A percentile compares a stretch with the other conserved stretches of the same genome.
Evolutionary conservation across 2,888 invertebrate species (phyloP).

Genomic region (Andrena trimmerana): DNA sequence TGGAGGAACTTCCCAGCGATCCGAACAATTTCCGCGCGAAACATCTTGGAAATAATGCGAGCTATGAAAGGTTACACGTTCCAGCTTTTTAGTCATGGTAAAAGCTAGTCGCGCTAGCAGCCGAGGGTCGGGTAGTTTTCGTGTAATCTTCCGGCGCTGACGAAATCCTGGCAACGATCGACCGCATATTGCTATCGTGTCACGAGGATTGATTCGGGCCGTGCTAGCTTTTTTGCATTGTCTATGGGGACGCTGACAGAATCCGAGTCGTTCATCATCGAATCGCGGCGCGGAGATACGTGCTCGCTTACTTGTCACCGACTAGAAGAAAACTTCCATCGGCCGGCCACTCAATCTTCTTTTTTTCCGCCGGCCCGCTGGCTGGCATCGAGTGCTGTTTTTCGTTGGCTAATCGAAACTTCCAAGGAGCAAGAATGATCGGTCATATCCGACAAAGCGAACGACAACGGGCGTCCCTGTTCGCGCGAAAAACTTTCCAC

Average conservation of each 20-base stretch:
- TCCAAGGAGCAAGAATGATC: conserved; percentile 32
- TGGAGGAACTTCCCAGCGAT: background rate
- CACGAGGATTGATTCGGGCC: conserved; percentile 38
- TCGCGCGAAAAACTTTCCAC: conserved; percentile 7
- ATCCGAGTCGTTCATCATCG: conserved; percentile 67
- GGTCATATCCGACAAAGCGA: conserved; percentile 17
- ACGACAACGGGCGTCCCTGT: conserved; percentile 7
- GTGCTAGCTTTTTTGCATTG: conserved; percentile 40
- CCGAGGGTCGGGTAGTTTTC: background rate
- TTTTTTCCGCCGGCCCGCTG: conserved; percentile 33
- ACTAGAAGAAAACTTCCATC: conserved; percentile 60
- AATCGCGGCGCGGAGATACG: conserved; percentile 57
- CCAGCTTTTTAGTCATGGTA: too few relatives aligned
- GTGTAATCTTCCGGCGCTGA: conserved; percentile 9
- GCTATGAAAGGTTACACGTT: too few relatives aligned
- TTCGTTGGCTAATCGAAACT: conserved; percentile 40
- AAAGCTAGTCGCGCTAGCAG: background rate
- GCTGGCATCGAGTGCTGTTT: conserved; percentile 40
- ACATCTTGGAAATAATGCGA: too few relatives aligned
- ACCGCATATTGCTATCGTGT: conserved; percentile 37
- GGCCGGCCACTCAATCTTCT: conserved; percentile 64
- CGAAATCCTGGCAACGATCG: background rate
- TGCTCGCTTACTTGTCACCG: conserved; percentile 48
- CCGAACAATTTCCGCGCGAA: too few relatives aligned
- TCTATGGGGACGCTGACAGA: conserved; percentile 54